Base-by-base conservation (phyloP, 2,888 invertebrate species). In the Clistopyga incitator region DNA sequence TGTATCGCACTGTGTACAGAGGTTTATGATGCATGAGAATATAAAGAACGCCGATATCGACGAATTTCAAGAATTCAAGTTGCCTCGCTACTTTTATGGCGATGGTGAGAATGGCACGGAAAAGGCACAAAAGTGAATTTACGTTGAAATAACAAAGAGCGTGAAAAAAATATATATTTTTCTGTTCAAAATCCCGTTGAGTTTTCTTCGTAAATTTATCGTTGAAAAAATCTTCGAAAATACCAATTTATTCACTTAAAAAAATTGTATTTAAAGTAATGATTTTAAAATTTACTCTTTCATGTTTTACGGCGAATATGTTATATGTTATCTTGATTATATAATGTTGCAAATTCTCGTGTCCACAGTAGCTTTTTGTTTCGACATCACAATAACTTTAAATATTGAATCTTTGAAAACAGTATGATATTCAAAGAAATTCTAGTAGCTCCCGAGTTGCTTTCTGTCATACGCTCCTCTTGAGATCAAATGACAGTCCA, bases 1-100 rank as follows among this genome's bases (percentile, higher is more conserved):
- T 8, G 18, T 64, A 65, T 18, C 20, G 15, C 29, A 20, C 8
- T 15, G 15, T 23, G 38, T 15, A 42, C n/a, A 18, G 15, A 15
- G 13, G 13, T 54, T 54, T 71, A 54, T 71, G 15, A 38, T 54
- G 20, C 38, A 20, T 38, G 34, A 54, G 6, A 15, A 15, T 47
- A 50, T 34, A 75, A 50, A 34, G 25, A 47, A 61, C 3, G 47
- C 8, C 47, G 13, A 75, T 75, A 47, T 64, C 64, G 15, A 18
- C 34, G 74, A 64, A 34, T 50, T 34, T 25, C 42, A 50, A 61
- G 42, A 71, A 78, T 64, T 52, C 47, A 50, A 59, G 76, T 77
- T 68, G 67, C 67, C 68, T 29, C 59, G n/a, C 18, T 25, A 34
- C 67, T 68, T 59, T 67, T 45, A 45, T 45, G 59, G 18, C 47